phyloP scores from a whole-genome alignment of 2,113 vertebrate genomes.

The Grammomys dolichurus region DNA sequence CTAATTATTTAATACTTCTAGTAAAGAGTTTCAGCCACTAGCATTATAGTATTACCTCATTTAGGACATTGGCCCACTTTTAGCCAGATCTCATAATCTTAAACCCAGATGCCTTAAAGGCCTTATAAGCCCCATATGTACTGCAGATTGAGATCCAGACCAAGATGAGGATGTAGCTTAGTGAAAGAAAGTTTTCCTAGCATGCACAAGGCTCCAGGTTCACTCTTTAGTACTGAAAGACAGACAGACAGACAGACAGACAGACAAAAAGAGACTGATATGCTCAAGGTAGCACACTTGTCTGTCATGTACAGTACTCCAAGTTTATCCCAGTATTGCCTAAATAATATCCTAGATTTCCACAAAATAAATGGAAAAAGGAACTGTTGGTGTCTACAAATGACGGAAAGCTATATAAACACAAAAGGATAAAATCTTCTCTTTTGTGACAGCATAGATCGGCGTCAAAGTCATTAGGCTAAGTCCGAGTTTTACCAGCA shows the following conservation, averaged over 20 bases:
- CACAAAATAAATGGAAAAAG: neutral
- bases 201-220: neutral
- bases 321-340: neutral
- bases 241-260: neutral
- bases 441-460: neutral
- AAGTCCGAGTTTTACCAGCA: neutral
- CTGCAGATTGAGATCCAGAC: neutral
- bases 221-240: neutral
- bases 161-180: neutral
- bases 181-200: neutral
- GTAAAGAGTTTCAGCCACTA: neutral
- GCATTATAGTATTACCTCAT: neutral
- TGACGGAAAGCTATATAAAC: neutral
- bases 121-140: too few relatives aligned
- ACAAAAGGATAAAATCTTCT: neutral
- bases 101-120: neutral
- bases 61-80: neutral
- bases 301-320: neutral
- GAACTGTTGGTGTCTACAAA: neutral
- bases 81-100: neutral
- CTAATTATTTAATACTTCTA: neutral
- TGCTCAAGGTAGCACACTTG: neutral
- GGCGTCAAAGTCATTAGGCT: neutral
- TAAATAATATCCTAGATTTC: neutral
- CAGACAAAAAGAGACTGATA: neutral